These are phyloP conservation scores for Hydrozoanthus gracilis DNA, from an alignment of 92 coral and sea anemone species.

Conservation along the genomic window DNA sequence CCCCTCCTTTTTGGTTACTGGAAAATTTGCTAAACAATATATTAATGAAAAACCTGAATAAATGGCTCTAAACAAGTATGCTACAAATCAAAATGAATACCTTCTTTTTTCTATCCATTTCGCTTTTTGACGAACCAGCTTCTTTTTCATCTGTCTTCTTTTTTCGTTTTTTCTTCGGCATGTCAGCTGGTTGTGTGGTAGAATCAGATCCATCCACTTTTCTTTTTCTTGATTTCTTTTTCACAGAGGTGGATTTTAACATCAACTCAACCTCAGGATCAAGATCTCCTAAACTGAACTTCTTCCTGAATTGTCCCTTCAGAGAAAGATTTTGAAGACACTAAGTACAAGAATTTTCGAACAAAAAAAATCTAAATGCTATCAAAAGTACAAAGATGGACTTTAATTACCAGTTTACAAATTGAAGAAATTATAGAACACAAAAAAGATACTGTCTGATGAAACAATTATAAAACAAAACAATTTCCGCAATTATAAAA, in stretches of 20 bases:
- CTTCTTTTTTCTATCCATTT: slow-evolving; percentile 53
- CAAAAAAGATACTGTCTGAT: too few relatives aligned
- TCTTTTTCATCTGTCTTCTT: slow-evolving; percentile 56
- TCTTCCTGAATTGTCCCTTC: slow-evolving; percentile 80
- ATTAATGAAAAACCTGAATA: too few relatives aligned
- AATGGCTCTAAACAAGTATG: too few relatives aligned
- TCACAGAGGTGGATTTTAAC: slow-evolving; percentile 59
- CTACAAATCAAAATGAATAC: neutral
- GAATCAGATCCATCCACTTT: slow-evolving; percentile 62
- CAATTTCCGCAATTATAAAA: too few relatives aligned
- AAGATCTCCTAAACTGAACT: slow-evolving; percentile 89
- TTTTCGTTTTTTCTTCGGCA: slow-evolving; percentile 70
- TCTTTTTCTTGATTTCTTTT: slow-evolving; percentile 72
- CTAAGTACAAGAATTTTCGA: neutral
- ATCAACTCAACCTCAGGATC: slow-evolving; percentile 61
- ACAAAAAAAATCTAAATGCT: neutral
- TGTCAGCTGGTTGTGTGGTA: slow-evolving; percentile 16
- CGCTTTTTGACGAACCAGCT: slow-evolving; percentile 30
- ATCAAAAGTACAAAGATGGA: neutral
- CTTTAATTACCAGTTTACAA: too few relatives aligned
- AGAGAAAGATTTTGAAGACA: neutral
- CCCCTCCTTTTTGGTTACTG: too few relatives aligned
- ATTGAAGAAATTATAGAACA: too few relatives aligned
- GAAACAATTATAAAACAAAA: too few relatives aligned
- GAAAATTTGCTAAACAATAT: too few relatives aligned